A percentile compares a stretch with the other conserved stretches of the same genome.
Evolutionary conservation across 1,140 invertebrate species (phyloP).

Genomic region (Drosophila trapezifrons): DNA sequence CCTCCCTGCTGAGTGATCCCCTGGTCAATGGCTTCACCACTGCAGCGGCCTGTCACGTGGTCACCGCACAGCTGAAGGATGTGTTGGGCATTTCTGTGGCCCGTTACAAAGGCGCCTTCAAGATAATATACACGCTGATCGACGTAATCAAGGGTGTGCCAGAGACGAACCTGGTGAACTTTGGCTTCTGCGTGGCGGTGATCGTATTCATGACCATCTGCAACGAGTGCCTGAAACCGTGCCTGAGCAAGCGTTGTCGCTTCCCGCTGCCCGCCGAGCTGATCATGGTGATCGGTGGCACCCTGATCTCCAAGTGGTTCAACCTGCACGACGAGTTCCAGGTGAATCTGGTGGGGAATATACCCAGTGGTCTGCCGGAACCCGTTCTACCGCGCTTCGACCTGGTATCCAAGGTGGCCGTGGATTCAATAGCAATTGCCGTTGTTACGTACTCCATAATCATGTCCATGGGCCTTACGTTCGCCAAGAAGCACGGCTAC

Average conservation of each 20-base stretch:
- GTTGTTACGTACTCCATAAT: conserved; percentile 96
- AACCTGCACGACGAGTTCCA: conserved; percentile 67
- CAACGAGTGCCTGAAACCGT: conserved; percentile 93
- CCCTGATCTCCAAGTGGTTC: conserved; percentile 87
- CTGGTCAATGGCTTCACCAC: conserved; percentile 96
- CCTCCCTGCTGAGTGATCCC: conserved; percentile 93
- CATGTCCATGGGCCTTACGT: conserved; percentile 96
- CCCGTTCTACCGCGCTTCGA: conserved; percentile 85
- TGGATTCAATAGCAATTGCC: conserved; percentile 89
- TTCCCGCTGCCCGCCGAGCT: conserved; percentile 95
- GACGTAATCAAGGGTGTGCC: conserved; percentile 87
- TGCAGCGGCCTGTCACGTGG: conserved; percentile 94
- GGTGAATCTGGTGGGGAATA: conserved; percentile 87
- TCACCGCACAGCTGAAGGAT: conserved; percentile 95
- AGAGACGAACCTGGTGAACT: conserved; percentile 87
- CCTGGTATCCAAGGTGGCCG: conserved; percentile 84
- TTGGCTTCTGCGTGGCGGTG: conserved; percentile 89
- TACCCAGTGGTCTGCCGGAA: conserved; percentile 88
- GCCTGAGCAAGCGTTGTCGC: conserved; percentile 88
- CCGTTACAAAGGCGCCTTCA: conserved; percentile 89
- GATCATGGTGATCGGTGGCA: conserved; percentile 91
- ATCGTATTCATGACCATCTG: conserved; percentile 90
- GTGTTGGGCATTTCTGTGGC: conserved; percentile 90
- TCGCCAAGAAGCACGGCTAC: conserved; percentile 94
- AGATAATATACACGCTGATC: conserved; percentile 88